Evolutionary conservation across 2,113 vertebrate species (phyloP).

Genomic region (Tragulus kanchil): DNA sequence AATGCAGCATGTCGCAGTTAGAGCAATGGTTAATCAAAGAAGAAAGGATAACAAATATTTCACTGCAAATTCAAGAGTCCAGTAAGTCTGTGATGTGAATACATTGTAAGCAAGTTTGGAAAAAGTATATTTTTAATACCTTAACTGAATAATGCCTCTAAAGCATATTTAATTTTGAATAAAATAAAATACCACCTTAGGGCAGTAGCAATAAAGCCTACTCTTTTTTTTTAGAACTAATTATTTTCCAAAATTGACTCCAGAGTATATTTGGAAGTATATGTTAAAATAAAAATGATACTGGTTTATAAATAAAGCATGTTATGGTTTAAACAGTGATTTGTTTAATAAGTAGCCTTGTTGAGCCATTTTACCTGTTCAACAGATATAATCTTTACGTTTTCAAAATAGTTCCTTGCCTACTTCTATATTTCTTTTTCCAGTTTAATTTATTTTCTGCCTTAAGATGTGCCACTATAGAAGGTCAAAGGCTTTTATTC

Average conservation of each 20-base stretch:
- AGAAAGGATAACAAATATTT: constrained; percentile 66
- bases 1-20: constrained; percentile 61
- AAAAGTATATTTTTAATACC: background rate
- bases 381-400: constrained; percentile 34
- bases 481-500: constrained; percentile 22
- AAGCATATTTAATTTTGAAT: constrained; percentile 58
- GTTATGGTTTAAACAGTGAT: background rate
- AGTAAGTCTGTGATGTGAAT: constrained; percentile 43
- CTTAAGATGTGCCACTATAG: constrained; percentile 54
- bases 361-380: background rate
- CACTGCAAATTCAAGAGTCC: constrained; percentile 42
- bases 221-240: background rate
- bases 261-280: background rate
- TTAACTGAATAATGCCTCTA: constrained; percentile 38
- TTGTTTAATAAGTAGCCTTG: background rate
- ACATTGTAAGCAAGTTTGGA: constrained; percentile 40
- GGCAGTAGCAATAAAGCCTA: background rate
- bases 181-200: background rate
- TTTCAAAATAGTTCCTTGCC: constrained; percentile 18
- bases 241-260: constrained; percentile 53
- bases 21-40: constrained; percentile 76
- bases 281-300: constrained; percentile 52
- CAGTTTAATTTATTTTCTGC: constrained; percentile 9
- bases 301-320: background rate
- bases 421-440: background rate